Evolutionary conservation across 2,113 vertebrate species (phyloP), one percentile per base, ranked within the genome.

Genomic region (Regulus satrapa): DNA sequence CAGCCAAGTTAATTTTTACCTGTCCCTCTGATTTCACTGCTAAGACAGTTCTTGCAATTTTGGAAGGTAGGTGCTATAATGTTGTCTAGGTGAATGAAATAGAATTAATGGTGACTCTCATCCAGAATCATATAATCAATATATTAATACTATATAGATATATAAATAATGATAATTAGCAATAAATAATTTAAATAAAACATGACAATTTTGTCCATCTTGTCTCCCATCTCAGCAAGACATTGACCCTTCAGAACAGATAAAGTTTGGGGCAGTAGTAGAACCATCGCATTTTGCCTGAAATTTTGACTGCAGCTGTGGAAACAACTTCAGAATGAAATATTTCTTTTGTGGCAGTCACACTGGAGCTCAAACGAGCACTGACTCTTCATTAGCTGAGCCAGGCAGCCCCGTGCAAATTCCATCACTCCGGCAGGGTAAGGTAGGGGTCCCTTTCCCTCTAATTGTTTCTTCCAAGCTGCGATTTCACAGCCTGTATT

Each of bases 391-490:
- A 63, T 54, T 54, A 58, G 61, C 62, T 58, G 51, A 90, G 64
- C 59, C 85, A 73, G 88, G 40, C 52, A 80, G 79, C 63, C 43
- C 93, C 3, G 46, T 63, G 67, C 48, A 84, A 89, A 96, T 94
- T 93, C 90, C 93, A 88, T 86, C 88, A 68, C 92, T 96, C 45
- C n/a, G 5, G 52, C 90, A 93, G 79, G 82, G 88, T 62, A 88
- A 97, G 92, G 85, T 92, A 74, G 51, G 56, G 61, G 90, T 96
- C 67, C 61, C 72, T 90, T 59, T 95, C 75, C 83, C 75, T 93
- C 82, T 84, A 90, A 94, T 92, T 92, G 87, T 95, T 84, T 74
- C 88, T 79, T 41, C 62, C 90, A 94, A 94, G 94, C 94, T 95
- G 90, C n/a, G 31, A 63, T 93, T 96, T 96, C 88, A 4, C 92